phyloP scores from a whole-genome alignment of 2,113 vertebrate genomes.

The Deroptyus accipitrinus region DNA sequence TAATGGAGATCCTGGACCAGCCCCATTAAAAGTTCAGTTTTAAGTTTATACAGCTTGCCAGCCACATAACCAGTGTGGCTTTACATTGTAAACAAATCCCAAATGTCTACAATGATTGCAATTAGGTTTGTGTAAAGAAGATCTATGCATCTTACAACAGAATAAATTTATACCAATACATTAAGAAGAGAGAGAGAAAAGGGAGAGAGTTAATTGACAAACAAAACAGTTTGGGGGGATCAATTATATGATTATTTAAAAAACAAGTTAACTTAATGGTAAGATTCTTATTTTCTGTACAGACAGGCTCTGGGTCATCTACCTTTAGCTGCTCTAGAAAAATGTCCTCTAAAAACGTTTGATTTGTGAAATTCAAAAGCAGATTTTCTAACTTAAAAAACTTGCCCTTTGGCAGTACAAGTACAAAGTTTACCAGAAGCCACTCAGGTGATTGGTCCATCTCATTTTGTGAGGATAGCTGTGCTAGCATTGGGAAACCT shows the following conservation, averaged over 20 bases:
- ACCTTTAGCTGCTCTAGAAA: constrained; percentile 42
- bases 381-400: neutral
- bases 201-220: constrained; percentile 31
- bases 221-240: constrained; percentile 13
- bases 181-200: constrained; percentile 23
- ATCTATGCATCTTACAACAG: constrained; percentile 39
- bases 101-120: constrained; percentile 65
- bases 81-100: constrained; percentile 70
- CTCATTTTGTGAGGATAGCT: constrained; percentile 6
- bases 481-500: constrained; percentile 49
- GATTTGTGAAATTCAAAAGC: constrained; percentile 6
- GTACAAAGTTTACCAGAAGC: constrained; percentile 4
- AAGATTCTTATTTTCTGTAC: constrained; percentile 52
- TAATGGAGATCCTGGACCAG: constrained; percentile 75
- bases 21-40: constrained; percentile 75
- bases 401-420: neutral
- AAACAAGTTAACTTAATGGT: constrained; percentile 45
- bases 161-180: constrained; percentile 58
- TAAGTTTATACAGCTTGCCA: constrained; percentile 77
- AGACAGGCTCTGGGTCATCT: constrained; percentile 51
- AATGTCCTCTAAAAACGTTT: neutral
- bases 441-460: constrained; percentile 6
- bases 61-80: constrained; percentile 78
- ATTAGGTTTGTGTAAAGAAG: constrained; percentile 55
- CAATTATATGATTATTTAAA: constrained; percentile 14